Evolutionary conservation across 2,888 invertebrate species (phyloP).

Genomic region (Lepetodrilus schrolli): DNA sequence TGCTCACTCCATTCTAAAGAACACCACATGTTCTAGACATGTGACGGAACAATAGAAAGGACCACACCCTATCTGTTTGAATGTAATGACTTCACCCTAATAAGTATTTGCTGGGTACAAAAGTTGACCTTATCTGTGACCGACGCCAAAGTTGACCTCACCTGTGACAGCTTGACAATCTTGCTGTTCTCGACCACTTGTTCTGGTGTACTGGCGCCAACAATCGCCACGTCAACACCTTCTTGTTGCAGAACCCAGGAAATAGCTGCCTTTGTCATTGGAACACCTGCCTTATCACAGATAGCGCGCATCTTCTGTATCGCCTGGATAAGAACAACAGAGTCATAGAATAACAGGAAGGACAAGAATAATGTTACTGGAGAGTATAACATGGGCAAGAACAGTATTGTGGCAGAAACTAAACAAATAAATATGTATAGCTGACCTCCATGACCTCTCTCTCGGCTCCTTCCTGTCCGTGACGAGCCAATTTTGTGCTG

Average conservation of each 20-base stretch:
- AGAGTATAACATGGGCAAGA: background rate
- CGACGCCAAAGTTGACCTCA: too few species aligned
- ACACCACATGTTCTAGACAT: too few species aligned
- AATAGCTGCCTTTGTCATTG: slow-evolving; percentile 65
- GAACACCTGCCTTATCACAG: slow-evolving; percentile 58
- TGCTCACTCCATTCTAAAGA: too few species aligned
- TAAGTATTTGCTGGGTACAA: too few species aligned
- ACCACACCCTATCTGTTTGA: too few species aligned
- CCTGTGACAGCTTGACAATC: slow-evolving; percentile 61
- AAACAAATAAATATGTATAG: background rate
- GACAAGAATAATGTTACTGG: background rate
- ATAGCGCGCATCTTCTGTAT: slow-evolving; percentile 57
- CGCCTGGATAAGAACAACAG: too few species aligned
- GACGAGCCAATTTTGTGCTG: slow-evolving; percentile 61
- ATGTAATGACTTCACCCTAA: too few species aligned
- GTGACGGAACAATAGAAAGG: too few species aligned
- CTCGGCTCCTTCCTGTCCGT: slow-evolving; percentile 69
- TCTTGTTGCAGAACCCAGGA: slow-evolving; percentile 70
- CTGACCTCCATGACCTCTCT: slow-evolving; percentile 69
- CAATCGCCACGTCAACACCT: slow-evolving; percentile 59
- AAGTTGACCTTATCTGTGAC: too few species aligned
- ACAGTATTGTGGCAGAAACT: background rate
- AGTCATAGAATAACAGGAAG: too few species aligned
- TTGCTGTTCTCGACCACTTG: slow-evolving; percentile 67
- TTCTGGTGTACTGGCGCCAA: slow-evolving; percentile 66